Evolutionary conservation across 2,113 vertebrate genomes (phyloP).

Genomic region (Narcine bancroftii): DNA sequence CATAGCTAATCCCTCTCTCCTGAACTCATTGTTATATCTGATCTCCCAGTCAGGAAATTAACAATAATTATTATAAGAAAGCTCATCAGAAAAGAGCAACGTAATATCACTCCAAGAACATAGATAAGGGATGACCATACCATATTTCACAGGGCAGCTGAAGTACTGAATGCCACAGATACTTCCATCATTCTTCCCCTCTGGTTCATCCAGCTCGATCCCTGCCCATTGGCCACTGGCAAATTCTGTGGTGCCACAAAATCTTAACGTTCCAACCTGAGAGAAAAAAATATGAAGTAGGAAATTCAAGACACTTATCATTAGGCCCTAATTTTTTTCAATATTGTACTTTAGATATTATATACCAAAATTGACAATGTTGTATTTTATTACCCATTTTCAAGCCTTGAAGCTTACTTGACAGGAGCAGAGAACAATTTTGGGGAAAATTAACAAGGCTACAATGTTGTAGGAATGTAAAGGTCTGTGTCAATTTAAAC

Average conservation of each 20-base stretch:
- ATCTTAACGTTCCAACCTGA: constrained; percentile 79
- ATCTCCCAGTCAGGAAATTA: neutral
- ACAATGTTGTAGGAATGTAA: neutral
- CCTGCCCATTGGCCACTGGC: constrained; percentile 92
- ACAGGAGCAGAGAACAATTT: neutral
- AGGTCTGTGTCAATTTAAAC: neutral
- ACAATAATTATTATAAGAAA: neutral
- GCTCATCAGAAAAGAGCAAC: neutral
- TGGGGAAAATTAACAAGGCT: neutral
- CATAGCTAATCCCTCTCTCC: neutral
- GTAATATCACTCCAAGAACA: neutral
- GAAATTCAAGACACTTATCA: neutral
- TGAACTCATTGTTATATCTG: neutral
- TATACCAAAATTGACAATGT: neutral
- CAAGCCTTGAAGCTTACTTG: neutral
- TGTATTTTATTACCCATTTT: neutral
- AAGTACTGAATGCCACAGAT: constrained; percentile 90
- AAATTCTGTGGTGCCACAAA: constrained; percentile 87
- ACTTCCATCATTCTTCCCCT: constrained; percentile 89
- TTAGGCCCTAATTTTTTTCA: neutral
- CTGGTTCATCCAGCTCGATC: constrained; percentile 82
- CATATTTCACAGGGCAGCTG: constrained; percentile 70
- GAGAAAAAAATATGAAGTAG: neutral
- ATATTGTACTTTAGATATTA: neutral
- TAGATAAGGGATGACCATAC: constrained; percentile 50